Percentiles rank a stretch among this genome's conserved stretches.
Evolutionary conservation across 2,888 invertebrate genomes (phyloP).

Genomic region (Sesamia inferens): DNA sequence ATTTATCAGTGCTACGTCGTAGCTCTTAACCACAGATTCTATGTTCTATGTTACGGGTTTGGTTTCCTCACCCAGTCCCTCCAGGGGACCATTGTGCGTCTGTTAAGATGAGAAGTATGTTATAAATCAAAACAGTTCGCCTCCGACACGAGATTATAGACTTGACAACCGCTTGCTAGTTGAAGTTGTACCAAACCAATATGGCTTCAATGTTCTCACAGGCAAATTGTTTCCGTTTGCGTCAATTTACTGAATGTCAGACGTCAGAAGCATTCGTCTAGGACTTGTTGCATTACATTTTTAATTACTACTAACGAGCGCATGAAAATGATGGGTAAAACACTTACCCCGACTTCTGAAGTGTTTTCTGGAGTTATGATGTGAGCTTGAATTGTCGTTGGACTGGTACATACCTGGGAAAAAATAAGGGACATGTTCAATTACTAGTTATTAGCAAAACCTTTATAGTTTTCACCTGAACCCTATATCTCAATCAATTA

Average conservation of each 20-base stretch:
- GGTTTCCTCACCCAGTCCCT: too few species aligned
- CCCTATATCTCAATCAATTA: conserved; percentile 29
- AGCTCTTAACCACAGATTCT: background rate
- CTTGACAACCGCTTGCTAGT: conserved; percentile 38
- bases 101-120: background rate
- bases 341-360: conserved; percentile 33
- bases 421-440: conserved; percentile 18
- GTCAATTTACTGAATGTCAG: conserved; percentile 80
- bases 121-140: background rate
- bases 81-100: too few species aligned
- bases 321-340: background rate
- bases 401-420: conserved; percentile 58
- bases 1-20: conserved; percentile 13
- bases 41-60: too few species aligned
- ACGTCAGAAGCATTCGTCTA: conserved; percentile 66
- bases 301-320: conserved; percentile 33
- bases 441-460: background rate
- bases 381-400: conserved; percentile 5
- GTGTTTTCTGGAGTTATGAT: conserved; percentile 16
- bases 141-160: background rate
- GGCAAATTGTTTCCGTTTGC: conserved; percentile 85
- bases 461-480: background rate
- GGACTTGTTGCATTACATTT: conserved; percentile 58
- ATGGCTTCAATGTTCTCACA: conserved; percentile 75
- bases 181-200: conserved; percentile 62